phyloP scores from a whole-genome alignment of 1,140 invertebrate genomes.

The Theocolax elegans region DNA sequence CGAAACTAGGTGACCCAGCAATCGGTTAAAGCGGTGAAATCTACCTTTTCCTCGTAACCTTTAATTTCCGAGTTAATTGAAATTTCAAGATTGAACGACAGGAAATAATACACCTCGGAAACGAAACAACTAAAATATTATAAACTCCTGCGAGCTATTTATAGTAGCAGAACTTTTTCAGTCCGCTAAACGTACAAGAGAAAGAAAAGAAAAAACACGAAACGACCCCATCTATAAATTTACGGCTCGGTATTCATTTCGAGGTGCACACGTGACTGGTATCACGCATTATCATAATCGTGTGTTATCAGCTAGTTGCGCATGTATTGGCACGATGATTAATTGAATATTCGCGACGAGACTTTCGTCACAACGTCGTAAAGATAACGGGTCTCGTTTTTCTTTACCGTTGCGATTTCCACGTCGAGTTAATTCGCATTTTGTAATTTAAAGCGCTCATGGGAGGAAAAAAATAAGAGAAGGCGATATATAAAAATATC shows the following conservation, averaged over 20 bases:
- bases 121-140: background rate
- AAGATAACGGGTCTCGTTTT: background rate
- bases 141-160: constrained; percentile 10
- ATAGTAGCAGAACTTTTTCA: constrained; percentile 18
- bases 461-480: no score
- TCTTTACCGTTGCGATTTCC: background rate
- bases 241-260: background rate
- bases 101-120: background rate
- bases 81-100: background rate
- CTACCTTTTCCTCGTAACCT: background rate
- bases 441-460: background rate
- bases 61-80: constrained; percentile 30
- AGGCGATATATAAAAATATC: no score
- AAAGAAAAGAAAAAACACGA: background rate
- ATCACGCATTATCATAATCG: constrained; percentile 26
- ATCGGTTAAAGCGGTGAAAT: background rate
- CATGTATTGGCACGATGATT: constrained; percentile 27
- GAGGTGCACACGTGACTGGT: background rate
- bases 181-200: background rate
- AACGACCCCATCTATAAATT: constrained; percentile 4
- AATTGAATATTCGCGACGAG: constrained; percentile 40
- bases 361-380: background rate
- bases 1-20: background rate
- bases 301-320: background rate
- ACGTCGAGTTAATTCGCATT: background rate